Conservation (phyloP, 1,140 invertebrate genomes). For the Lepidurus arcticus region DNA sequence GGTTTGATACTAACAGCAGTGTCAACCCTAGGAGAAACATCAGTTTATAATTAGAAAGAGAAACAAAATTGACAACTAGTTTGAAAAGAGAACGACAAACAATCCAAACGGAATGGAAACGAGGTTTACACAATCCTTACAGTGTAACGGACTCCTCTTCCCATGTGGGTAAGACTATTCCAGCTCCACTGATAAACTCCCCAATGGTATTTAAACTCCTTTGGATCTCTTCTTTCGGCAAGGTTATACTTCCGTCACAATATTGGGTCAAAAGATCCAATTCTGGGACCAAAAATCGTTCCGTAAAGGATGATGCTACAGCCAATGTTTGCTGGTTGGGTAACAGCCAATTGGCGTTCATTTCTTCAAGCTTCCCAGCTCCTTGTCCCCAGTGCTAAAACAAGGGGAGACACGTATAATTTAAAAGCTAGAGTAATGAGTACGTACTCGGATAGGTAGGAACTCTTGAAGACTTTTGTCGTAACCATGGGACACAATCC, state of each 20-base stretch:
- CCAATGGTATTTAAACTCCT: slow-evolving; percentile 50
- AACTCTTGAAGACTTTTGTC: slow-evolving; percentile 61
- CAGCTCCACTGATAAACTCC: slow-evolving; percentile 51
- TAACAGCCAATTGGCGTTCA: slow-evolving; percentile 69
- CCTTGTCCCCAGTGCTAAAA: slow-evolving; percentile 63
- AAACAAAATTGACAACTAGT: neutral
- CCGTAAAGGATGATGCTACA: slow-evolving; percentile 53
- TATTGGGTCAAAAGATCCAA: slow-evolving; percentile 51
- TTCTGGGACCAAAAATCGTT: slow-evolving; percentile 54
- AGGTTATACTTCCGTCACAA: slow-evolving; percentile 41
- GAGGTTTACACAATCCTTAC: slow-evolving; percentile 30
- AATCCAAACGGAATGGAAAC: neutral
- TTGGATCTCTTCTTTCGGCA: slow-evolving; percentile 49
- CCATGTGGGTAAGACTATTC: slow-evolving; percentile 56
- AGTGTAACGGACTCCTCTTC: slow-evolving; percentile 51
- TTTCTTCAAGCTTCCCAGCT: slow-evolving; percentile 56
- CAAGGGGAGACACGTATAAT: slow-evolving; percentile 33
- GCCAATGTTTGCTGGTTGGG: slow-evolving; percentile 63
- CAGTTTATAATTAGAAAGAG: neutral
- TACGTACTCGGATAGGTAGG: slow-evolving; percentile 60
- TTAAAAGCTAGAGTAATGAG: slow-evolving; percentile 29
- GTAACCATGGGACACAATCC: slow-evolving; percentile 55
- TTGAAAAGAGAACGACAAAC: neutral
- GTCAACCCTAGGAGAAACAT: slow-evolving; percentile 30
- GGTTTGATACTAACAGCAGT: slow-evolving; percentile 35